A percentile compares a stretch with the other conserved stretches of the same genome.
Evolutionary conservation across 1,140 invertebrate genomes (phyloP).

Genomic region (Neodiprion fabricii): DNA sequence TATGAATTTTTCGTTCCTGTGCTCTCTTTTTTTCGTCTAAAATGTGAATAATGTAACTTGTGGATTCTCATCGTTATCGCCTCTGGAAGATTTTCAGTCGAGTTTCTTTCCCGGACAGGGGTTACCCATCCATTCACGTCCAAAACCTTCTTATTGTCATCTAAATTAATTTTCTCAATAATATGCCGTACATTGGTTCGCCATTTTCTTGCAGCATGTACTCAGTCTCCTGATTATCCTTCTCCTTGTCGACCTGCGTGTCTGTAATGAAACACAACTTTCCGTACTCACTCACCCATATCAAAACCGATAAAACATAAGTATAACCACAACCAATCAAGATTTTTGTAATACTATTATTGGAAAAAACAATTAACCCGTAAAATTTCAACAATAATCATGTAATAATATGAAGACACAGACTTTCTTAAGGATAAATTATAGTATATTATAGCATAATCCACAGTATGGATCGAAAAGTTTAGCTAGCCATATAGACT

Average conservation of each 20-base stretch:
- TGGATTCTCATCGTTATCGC: neutral
- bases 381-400: too few species aligned
- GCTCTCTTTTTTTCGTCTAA: neutral
- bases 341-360: neutral
- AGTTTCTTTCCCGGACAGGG: neutral
- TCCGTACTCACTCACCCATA: constrained; percentile 29
- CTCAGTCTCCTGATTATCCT: constrained; percentile 55
- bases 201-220: constrained; percentile 55
- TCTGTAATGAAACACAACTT: constrained; percentile 53
- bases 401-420: too few species aligned
- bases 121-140: neutral
- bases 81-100: neutral
- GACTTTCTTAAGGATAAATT: too few species aligned
- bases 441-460: too few species aligned
- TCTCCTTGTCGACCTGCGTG: constrained; percentile 56
- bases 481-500: too few species aligned
- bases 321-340: neutral
- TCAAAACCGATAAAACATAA: neutral
- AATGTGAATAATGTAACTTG: neutral
- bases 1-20: neutral
- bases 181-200: constrained; percentile 53
- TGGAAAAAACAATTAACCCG: too few species aligned
- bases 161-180: constrained; percentile 26
- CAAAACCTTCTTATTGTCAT: neutral
- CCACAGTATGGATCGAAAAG: too few species aligned